These are phyloP conservation scores for Ceratoteleas bidentatus DNA, from an alignment of 1,140 invertebrate genomes.

Conservation along the genomic window DNA sequence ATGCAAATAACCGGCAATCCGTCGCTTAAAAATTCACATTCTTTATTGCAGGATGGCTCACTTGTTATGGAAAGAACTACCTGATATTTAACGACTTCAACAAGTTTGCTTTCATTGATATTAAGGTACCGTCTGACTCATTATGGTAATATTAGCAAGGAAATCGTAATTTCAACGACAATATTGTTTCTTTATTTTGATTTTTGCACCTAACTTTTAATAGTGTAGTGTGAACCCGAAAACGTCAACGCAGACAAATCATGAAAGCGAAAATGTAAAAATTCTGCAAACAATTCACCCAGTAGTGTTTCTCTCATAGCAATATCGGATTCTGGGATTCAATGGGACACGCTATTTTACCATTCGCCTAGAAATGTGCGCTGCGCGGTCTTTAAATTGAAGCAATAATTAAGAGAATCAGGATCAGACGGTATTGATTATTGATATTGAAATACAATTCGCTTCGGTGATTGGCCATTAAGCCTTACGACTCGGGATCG, in stretches of 20 bases:
- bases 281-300: too few species aligned
- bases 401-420: slow-evolving; percentile 33
- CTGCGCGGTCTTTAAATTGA: slow-evolving; percentile 15
- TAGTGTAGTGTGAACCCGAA: too few species aligned
- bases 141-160: not conserved
- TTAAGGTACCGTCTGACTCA: not conserved
- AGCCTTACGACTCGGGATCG: slow-evolving; percentile 46
- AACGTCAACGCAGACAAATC: too few species aligned
- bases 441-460: slow-evolving; percentile 51
- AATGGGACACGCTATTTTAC: too few species aligned
- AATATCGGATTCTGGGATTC: too few species aligned
- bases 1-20: slow-evolving; percentile 9
- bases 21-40: slow-evolving; percentile 14
- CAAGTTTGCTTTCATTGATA: slow-evolving; percentile 19
- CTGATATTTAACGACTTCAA: slow-evolving; percentile 2
- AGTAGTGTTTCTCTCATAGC: too few species aligned
- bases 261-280: too few species aligned
- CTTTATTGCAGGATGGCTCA: slow-evolving; percentile 4
- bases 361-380: slow-evolving; percentile 1
- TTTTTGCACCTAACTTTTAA: too few species aligned
- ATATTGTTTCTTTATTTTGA: too few species aligned
- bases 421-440: slow-evolving; percentile 37
- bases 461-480: slow-evolving; percentile 29
- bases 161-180: not conserved
- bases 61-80: slow-evolving; percentile 17